A percentile compares a stretch with the other conserved stretches of the same genome.
phyloP scores from a whole-genome alignment of 2,797 vertebrate genomes.

The Notolepis coatsorum region DNA sequence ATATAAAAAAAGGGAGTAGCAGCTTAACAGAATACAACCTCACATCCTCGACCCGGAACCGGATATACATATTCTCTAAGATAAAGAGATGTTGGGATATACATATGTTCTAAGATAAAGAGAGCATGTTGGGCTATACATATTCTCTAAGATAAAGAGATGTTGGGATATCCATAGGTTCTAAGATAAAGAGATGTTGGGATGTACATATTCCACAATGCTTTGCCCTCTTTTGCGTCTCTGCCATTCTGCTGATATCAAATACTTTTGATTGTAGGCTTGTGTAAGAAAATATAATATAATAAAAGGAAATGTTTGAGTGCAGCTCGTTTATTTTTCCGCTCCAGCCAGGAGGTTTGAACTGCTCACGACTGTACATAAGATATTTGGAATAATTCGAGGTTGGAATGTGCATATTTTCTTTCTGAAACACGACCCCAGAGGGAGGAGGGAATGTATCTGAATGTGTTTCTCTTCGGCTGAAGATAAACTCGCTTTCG shows the following conservation, averaged over 20 bases:
- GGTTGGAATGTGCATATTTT: slow-evolving; percentile 67
- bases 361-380: slow-evolving; percentile 59
- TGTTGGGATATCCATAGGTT: slow-evolving; percentile 38
- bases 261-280: slow-evolving; percentile 61
- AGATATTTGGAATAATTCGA: slow-evolving; percentile 69
- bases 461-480: slow-evolving; percentile 40
- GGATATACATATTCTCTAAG: too few species aligned
- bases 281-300: slow-evolving; percentile 20
- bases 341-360: slow-evolving; percentile 55
- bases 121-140: slow-evolving; percentile 41
- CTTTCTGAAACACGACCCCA: slow-evolving; percentile 31
- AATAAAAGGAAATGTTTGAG: slow-evolving; percentile 27
- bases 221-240: too few species aligned
- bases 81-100: slow-evolving; percentile 42
- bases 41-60: too few species aligned
- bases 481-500: slow-evolving; percentile 48
- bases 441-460: slow-evolving; percentile 57
- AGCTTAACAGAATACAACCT: too few species aligned
- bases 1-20: too few species aligned
- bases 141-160: slow-evolving; percentile 20
- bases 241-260: slow-evolving; percentile 27
- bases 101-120: too few species aligned
- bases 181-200: slow-evolving; percentile 67
- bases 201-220: slow-evolving; percentile 42
- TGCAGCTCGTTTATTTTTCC: slow-evolving; percentile 48